A percentile compares a stretch with the other conserved stretches of the same genome.
Conservation (phyloP, 2,888 invertebrate genomes). For the Octonoba sinensis region DNA sequence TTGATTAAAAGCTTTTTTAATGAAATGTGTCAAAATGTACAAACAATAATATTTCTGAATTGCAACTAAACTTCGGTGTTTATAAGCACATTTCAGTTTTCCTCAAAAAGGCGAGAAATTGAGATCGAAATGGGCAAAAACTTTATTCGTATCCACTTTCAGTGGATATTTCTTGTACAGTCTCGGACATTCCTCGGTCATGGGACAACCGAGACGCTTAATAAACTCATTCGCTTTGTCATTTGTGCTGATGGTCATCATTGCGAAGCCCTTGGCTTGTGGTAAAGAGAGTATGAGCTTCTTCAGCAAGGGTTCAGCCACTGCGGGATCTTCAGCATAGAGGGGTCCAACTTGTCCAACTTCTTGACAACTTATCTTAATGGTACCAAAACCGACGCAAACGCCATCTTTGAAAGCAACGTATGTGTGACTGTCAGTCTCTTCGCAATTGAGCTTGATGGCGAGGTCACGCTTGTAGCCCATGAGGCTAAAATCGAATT, state of each 20-base stretch:
- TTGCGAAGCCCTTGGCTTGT: constrained; percentile 41
- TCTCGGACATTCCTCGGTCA: constrained; percentile 36
- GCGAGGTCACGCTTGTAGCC: constrained; percentile 38
- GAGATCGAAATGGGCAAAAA: constrained; percentile 45
- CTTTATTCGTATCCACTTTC: constrained; percentile 34
- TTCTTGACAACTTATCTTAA: constrained; percentile 35
- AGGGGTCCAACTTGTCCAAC: constrained; percentile 47
- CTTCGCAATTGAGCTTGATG: constrained; percentile 35
- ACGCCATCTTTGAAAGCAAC: constrained; percentile 46
- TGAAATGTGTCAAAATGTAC: no score
- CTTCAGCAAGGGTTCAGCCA: constrained; percentile 50
- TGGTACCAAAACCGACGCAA: constrained; percentile 52
- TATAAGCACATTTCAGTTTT: not conserved
- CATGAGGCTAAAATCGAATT: constrained; percentile 40
- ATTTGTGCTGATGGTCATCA: constrained; percentile 51
- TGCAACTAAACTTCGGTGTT: not conserved
- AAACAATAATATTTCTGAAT: no score
- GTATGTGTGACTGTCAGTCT: constrained; percentile 29
- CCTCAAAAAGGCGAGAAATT: constrained; percentile 49
- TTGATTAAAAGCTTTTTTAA: no score
- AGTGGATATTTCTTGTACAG: constrained; percentile 25
- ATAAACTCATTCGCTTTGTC: constrained; percentile 28
- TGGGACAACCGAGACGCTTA: constrained; percentile 26
- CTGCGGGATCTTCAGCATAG: constrained; percentile 52
- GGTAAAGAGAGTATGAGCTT: constrained; percentile 24